Evolutionary conservation across 2,113 vertebrate genomes (phyloP).

Genomic region (Megalops atlanticus): DNA sequence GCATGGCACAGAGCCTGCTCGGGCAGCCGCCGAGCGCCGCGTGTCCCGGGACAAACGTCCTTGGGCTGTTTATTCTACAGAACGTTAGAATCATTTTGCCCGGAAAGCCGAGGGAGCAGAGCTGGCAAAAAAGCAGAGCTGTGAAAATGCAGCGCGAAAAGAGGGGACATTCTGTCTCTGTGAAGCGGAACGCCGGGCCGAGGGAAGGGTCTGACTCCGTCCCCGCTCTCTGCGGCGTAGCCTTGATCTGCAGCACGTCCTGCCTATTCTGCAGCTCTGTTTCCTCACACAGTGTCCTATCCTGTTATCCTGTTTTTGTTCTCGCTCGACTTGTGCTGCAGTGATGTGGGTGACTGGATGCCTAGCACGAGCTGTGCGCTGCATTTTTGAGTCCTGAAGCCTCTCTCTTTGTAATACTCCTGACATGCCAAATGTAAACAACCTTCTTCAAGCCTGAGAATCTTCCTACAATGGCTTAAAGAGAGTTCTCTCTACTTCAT

Average conservation of each 20-base stretch:
- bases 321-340: neutral
- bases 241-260: too few relatives aligned
- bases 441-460: neutral
- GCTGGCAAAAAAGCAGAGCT: too few relatives aligned
- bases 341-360: neutral
- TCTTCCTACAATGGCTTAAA: neutral
- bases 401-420: too few relatives aligned
- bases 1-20: conserved; percentile 13
- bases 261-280: neutral
- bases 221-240: too few relatives aligned
- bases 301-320: neutral
- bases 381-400: neutral
- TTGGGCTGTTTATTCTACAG: conserved; percentile 20
- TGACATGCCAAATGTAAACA: neutral
- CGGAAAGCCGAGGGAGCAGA: neutral
- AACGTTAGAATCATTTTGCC: neutral
- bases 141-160: neutral
- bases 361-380: neutral
- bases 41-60: conserved; percentile 28
- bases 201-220: neutral
- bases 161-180: neutral
- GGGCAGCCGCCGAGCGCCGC: conserved; percentile 12
- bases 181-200: neutral
- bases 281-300: too few relatives aligned
- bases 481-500: neutral